A percentile compares a stretch with the other conserved stretches of the same genome.
Evolutionary conservation across 2,797 vertebrate species (phyloP).

Genomic region (Sebastes hopkinsi): DNA sequence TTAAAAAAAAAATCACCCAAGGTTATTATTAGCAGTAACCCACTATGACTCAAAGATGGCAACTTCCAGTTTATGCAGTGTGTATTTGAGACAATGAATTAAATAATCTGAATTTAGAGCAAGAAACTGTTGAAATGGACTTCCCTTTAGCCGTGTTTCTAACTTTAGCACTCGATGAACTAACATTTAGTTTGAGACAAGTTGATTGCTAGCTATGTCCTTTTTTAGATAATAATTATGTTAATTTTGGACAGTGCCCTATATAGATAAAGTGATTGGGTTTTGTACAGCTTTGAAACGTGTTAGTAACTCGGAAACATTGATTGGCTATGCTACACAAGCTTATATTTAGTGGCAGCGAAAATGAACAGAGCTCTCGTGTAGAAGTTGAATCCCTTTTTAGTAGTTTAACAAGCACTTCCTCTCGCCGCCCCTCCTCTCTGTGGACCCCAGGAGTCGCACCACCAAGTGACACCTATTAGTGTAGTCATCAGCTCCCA

Average conservation of each 20-base stretch:
- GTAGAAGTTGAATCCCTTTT: background rate
- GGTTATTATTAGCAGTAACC: background rate
- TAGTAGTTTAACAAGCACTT: conserved; percentile 8
- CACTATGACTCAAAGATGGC: background rate
- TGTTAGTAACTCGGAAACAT: background rate
- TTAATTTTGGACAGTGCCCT: background rate
- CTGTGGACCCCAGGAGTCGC: conserved; percentile 16
- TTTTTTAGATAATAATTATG: background rate
- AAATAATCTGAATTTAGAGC: background rate
- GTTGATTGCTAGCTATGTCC: background rate
- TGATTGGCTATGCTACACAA: background rate
- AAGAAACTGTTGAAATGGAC: background rate
- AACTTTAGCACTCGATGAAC: background rate
- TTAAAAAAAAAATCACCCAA: background rate
- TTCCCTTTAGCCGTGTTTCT: background rate
- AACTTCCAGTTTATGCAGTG: background rate
- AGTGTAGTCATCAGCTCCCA: conserved; percentile 67
- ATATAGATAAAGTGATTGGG: background rate
- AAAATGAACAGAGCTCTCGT: background rate
- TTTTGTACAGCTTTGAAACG: background rate
- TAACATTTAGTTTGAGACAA: background rate
- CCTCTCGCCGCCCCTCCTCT: background rate
- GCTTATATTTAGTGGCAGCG: background rate
- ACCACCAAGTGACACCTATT: conserved; percentile 61
- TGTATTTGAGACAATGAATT: background rate